Evolutionary conservation across 2,888 invertebrate genomes (phyloP).

Genomic region (Pollenia angustigena): DNA sequence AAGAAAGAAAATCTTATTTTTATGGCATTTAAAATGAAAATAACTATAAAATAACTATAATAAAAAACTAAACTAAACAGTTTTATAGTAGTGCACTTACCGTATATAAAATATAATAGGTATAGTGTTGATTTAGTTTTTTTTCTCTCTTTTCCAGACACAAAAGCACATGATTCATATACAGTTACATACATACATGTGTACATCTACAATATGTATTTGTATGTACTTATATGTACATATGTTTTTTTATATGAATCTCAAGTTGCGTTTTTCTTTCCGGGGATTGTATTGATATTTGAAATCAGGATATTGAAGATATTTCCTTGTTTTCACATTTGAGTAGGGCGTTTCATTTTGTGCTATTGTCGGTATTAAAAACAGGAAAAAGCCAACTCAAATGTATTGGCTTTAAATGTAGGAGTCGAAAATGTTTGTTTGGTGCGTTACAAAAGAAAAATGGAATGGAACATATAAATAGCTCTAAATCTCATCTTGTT

Average conservation of each 20-base stretch:
- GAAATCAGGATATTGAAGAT: slow-evolving; percentile 21
- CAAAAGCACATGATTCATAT: neutral
- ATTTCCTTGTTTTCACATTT: neutral
- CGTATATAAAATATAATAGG: slow-evolving; percentile 36
- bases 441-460: slow-evolving; percentile 15
- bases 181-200: too few relatives aligned
- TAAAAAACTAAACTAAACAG: slow-evolving; percentile 58
- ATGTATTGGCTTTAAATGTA: slow-evolving; percentile 39
- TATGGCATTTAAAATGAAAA: slow-evolving; percentile 60
- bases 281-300: slow-evolving; percentile 23
- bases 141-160: neutral
- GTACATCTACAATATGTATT: neutral
- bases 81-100: slow-evolving; percentile 43
- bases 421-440: slow-evolving; percentile 1
- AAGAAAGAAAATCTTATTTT: slow-evolving; percentile 52
- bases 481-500: slow-evolving; percentile 32
- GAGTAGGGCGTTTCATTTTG: slow-evolving; percentile 42
- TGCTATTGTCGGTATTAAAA: slow-evolving; percentile 20
- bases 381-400: neutral
- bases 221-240: too few relatives aligned
- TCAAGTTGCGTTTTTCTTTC: slow-evolving; percentile 6
- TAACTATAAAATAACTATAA: too few relatives aligned
- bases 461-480: slow-evolving; percentile 31
- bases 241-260: neutral
- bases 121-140: slow-evolving; percentile 3